Conservation (phyloP, 2,888 invertebrate species). For the Diaphora mendica region DNA sequence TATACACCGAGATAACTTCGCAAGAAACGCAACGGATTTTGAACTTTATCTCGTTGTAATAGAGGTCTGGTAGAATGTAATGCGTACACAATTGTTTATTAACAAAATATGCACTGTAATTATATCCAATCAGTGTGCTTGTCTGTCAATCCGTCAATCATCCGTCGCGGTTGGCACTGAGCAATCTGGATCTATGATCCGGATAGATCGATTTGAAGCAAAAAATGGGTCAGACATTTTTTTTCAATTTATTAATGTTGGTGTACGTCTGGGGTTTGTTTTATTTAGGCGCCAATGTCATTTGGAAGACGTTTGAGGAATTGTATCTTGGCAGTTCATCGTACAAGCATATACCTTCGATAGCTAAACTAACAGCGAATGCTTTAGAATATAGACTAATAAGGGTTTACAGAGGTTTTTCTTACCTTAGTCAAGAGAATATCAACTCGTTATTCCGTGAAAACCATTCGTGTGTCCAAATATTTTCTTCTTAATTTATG, state of each 20-base stretch:
- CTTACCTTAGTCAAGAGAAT: not conserved
- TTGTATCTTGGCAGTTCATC: not conserved
- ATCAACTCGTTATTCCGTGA: not conserved
- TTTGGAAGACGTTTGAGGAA: constrained; percentile 5
- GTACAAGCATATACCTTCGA: not conserved
- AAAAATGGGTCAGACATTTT: constrained; percentile 60
- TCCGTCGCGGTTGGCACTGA: constrained; percentile 57
- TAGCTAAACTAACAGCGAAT: not conserved
- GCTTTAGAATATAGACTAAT: not conserved
- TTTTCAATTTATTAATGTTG: constrained; percentile 52
- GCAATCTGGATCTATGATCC: constrained; percentile 69
- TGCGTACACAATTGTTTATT: constrained; percentile 56
- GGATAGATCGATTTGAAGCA: constrained; percentile 53
- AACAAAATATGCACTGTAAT: constrained; percentile 84
- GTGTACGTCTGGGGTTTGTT: constrained; percentile 24
- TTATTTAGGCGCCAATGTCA: constrained; percentile 24
- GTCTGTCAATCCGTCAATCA: constrained; percentile 81
- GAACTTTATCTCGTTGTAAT: constrained; percentile 23
- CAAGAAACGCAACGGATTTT: constrained; percentile 11
- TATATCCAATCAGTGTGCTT: constrained; percentile 80
- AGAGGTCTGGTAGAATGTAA: constrained; percentile 13
- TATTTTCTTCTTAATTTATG: not conserved
- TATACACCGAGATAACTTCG: constrained; percentile 23
- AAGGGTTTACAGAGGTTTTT: not conserved
- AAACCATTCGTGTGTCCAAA: not conserved